Conservation (phyloP, 2,797 vertebrate species). For the Onychomys torridus region DNA sequence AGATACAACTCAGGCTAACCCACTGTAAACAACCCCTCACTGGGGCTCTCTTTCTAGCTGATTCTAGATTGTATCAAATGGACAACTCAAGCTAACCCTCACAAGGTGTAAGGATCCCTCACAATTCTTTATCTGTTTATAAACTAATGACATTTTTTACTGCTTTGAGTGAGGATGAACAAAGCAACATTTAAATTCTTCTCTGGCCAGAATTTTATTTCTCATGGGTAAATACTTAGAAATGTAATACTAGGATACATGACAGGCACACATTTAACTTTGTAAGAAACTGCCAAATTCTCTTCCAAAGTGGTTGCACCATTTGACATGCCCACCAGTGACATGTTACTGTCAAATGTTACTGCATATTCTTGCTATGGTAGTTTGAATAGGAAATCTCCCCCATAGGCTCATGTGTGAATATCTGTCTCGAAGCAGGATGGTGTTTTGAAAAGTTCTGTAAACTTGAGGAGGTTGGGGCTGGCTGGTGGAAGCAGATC, state of each 20-base stretch:
- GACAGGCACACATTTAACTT: neutral
- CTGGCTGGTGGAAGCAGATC: neutral
- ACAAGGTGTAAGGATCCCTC: neutral
- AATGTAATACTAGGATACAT: neutral
- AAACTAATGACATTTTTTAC: neutral
- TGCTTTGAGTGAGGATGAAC: neutral
- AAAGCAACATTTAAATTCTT: neutral
- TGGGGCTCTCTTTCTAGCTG: neutral
- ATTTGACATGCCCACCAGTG: neutral
- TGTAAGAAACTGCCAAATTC: neutral
- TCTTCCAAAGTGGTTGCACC: neutral
- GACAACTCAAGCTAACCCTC: neutral
- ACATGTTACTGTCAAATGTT: neutral
- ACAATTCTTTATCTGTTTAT: neutral
- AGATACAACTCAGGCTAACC: neutral
- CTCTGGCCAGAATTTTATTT: conserved; percentile 8
- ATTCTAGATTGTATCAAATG: neutral
- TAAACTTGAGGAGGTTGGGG: neutral
- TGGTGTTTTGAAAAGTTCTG: neutral
- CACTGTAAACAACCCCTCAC: neutral
- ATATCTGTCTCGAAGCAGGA: neutral
- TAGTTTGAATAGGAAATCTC: neutral
- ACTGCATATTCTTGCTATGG: neutral
- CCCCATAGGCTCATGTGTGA: too few relatives aligned
- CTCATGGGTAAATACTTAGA: neutral